Base-by-base conservation (phyloP, 2,797 vertebrate genomes). In the Sebastiscus tertius region DNA sequence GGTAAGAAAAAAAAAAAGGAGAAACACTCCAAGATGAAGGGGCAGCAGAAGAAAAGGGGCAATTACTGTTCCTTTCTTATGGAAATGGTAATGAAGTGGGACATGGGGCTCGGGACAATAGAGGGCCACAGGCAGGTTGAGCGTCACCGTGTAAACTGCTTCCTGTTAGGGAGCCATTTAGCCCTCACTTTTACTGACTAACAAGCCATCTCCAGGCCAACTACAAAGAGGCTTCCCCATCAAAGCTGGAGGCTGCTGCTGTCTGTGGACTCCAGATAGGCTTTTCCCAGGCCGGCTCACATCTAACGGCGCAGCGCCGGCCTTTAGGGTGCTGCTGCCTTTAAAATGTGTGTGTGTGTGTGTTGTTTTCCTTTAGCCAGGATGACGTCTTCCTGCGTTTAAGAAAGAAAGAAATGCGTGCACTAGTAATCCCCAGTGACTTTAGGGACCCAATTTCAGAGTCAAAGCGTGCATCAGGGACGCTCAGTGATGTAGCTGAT, bases 31-130 rank as follows among this genome's bases (percentile, higher is more conserved):
- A 91, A 95, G 95, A 95, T 96, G 96, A 96, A 96, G 95, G 96
- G 94, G 80, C 82, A 89, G 87, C 90, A 94, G 92, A 96, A 96
- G 94, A 95, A 96, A 96, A 95, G 95, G 94, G 92, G 94, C 93
- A 96, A 96, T 96, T 96, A 96, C 96, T 94, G 91, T 82, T 90
- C 94, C 94, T 96, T 96, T 96, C 94, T 96, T 95, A 96, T 96
- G 95, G 96, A 96, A 96, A 96, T 96, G 93, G 91, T 96, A 96
- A 96, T 96, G 95, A 96, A 96, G 95, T 96, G 95, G 94, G 92
- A 95, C 93, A 93, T 93, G 88, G 93, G 93, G 91, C 89, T 61
- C 1, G 13, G 94, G 94, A 96, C 95, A 96, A 96, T 96, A 88
- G 95, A 88, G 82, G 93, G 86, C 93, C 92, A 90, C 94, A 93